Evolutionary conservation across 2,113 vertebrate genomes (phyloP).

Genomic region (Castor canadensis): DNA sequence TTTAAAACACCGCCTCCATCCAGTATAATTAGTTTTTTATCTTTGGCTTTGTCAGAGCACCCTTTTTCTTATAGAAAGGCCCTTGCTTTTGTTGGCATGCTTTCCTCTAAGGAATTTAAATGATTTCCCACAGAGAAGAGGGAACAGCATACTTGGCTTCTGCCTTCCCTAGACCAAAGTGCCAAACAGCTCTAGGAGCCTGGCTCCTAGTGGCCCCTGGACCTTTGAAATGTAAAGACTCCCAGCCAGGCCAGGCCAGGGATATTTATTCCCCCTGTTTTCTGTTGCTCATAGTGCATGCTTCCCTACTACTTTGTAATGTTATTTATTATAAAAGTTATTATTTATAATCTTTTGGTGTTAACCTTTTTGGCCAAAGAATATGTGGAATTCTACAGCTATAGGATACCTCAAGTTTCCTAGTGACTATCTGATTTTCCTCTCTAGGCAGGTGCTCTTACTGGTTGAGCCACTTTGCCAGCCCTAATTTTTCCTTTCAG

Average conservation of each 20-base stretch:
- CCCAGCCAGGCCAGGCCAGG: background rate
- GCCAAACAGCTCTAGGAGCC: background rate
- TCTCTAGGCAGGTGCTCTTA: no score
- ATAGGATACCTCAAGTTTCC: background rate
- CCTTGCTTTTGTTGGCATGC: background rate
- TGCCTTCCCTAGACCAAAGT: no score
- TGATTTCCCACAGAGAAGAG: background rate
- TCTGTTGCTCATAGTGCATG: background rate
- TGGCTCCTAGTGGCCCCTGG: background rate
- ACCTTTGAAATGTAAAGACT: background rate
- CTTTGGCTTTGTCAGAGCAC: background rate
- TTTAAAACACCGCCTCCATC: no score
- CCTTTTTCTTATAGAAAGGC: background rate
- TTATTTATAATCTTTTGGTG: background rate
- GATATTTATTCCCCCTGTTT: background rate
- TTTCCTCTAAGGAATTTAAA: background rate
- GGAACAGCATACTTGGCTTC: no score
- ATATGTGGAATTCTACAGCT: background rate
- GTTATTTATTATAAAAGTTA: background rate
- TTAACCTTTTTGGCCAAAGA: conserved; percentile 15
- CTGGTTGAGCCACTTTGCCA: no score
- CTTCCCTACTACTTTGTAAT: background rate
- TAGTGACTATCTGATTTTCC: background rate
- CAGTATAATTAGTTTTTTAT: background rate
- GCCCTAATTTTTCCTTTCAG: no score